Base-by-base conservation (phyloP, 2,797 vertebrate species). In the Mallotus villosus region DNA sequence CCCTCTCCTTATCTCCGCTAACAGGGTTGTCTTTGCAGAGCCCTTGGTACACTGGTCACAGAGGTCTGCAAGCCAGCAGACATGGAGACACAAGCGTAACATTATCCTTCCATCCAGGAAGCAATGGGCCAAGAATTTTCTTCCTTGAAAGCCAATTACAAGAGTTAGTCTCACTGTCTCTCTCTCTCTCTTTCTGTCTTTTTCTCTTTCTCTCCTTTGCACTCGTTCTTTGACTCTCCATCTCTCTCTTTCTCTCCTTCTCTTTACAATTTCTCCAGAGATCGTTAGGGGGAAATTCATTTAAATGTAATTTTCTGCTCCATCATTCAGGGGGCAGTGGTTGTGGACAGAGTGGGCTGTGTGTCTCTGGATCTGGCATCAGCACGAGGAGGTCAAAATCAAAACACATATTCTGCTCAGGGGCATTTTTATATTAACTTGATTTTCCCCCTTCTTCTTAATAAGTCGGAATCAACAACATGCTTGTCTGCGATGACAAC, bases 201-300 rank as follows among this genome's bases (percentile, higher is more conserved):
- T 22, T 57, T 63, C 67, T 57, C 70, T 7, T 27, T 34, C 67
- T 51, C 21, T 49, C 37, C 16, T 37, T 64, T 75, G 41, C 61
- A 68, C 60, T 74, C 58, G 74, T 75, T 75, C n/a, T 24, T 21
- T 1, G n/a, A 1, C 24, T 37, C 41, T 16, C 41, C n/a, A 21
- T 67, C 64, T 51, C 64, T 6, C 61, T 25, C 24, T 24, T 21
- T 41, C 51, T 72, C 57, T 67, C 58, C 53, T 76, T 73, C 68
- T 63, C 60, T 81, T 89, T 81, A 70, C 80, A 83, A 86, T 81
- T 82, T 79, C 78, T 80, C 79, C 79, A 79, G 80, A 87, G 62
- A 78, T 90, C 81, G 87, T 87, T 82, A 76, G 84, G 84, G 91
- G 91, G 89, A 93, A 93, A 91, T 91, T 89, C 75, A 83, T 82